These are phyloP conservation scores for Ephialtes manifestator DNA, from an alignment of 2,888 invertebrate species.

Conservation along the genomic window DNA sequence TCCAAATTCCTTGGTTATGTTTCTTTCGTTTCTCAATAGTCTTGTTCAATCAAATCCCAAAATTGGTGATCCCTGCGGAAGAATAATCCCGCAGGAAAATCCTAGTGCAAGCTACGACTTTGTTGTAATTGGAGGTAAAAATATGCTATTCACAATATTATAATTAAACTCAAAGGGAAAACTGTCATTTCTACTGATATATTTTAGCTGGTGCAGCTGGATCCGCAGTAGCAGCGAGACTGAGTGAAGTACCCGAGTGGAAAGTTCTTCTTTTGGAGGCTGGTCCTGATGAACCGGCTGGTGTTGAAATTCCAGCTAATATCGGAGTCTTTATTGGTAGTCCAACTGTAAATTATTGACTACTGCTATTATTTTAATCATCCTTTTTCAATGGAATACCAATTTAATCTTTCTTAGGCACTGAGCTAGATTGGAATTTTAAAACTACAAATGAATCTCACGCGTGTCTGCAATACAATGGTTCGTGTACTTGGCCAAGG, in stretches of 20 bases:
- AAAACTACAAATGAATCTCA: slow-evolving; percentile 88
- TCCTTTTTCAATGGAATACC: not conserved
- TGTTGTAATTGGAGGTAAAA: slow-evolving; percentile 88
- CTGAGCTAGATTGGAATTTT: slow-evolving; percentile 90
- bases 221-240: slow-evolving; percentile 88
- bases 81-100: slow-evolving; percentile 85
- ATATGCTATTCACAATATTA: not conserved
- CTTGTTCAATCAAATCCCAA: slow-evolving; percentile 67
- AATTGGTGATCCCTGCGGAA: slow-evolving; percentile 86
- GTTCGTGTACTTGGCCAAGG: slow-evolving; percentile 89
- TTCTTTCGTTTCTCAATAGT: slow-evolving; percentile 75
- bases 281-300: slow-evolving; percentile 90
- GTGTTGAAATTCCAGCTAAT: slow-evolving; percentile 84
- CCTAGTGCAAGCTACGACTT: slow-evolving; percentile 88
- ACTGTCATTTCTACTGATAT: not conserved
- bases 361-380: not conserved
- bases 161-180: not conserved
- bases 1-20: slow-evolving; percentile 62
- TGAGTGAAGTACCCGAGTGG: slow-evolving; percentile 89
- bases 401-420: slow-evolving; percentile 65
- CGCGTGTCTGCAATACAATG: slow-evolving; percentile 87
- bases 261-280: slow-evolving; percentile 90
- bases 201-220: slow-evolving; percentile 88
- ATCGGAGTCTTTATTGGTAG: slow-evolving; percentile 77
- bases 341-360: not conserved